These are phyloP conservation scores for Myodes glareolus DNA, from an alignment of 2,113 vertebrate genomes.

Conservation along the genomic window DNA sequence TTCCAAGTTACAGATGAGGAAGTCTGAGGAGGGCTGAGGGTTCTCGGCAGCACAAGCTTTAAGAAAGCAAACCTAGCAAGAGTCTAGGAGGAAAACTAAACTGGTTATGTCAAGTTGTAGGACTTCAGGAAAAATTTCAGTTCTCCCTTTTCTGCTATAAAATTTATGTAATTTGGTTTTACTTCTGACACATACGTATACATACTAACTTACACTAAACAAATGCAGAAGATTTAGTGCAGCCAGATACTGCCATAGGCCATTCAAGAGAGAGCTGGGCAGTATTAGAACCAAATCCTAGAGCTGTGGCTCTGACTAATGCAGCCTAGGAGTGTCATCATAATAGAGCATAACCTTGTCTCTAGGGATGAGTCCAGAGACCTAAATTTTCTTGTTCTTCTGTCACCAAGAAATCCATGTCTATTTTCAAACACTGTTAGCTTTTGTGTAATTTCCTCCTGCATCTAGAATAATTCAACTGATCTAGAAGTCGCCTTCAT, in stretches of 20 bases:
- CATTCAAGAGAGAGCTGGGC: background rate
- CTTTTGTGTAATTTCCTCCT: background rate
- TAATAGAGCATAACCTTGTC: background rate
- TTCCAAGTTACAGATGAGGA: conserved; percentile 27
- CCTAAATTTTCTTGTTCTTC: background rate
- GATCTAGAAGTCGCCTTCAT: background rate
- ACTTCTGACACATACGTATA: background rate
- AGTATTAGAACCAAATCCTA: background rate
- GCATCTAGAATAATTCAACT: background rate
- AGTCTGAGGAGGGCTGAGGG: background rate
- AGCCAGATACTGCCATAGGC: conserved; percentile 10
- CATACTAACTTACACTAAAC: background rate
- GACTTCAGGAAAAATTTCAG: background rate
- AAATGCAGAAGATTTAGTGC: conserved; percentile 19
- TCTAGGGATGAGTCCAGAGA: background rate
- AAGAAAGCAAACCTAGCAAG: conserved; percentile 27
- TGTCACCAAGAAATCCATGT: background rate
- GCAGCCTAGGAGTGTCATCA: background rate
- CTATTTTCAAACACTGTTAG: background rate
- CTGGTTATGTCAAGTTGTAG: background rate
- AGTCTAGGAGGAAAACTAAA: background rate
- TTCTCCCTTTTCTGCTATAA: background rate
- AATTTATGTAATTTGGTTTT: conserved; percentile 32
- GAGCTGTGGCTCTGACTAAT: background rate
- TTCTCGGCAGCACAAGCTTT: conserved; percentile 25